Conservation (phyloP, 2,113 vertebrate genomes). For the Burhinus bistriatus region DNA sequence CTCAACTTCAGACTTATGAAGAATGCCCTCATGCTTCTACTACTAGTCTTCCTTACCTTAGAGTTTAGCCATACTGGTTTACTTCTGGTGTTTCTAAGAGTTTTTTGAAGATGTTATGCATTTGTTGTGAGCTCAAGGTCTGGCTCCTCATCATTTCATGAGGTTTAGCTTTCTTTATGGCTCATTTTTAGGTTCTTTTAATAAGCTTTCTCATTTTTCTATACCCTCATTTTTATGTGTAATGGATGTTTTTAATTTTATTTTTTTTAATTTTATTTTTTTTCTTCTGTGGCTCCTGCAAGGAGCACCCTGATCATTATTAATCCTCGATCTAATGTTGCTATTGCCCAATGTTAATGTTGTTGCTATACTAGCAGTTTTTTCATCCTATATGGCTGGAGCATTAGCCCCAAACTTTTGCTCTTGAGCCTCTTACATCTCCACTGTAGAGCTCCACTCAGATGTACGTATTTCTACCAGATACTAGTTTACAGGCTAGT, state of each 20-base stretch:
- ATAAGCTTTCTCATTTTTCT: not conserved
- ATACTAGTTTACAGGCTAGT: not conserved
- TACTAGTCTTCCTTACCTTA: not conserved
- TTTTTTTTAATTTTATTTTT: not conserved
- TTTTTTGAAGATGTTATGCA: not conserved
- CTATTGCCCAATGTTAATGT: not conserved
- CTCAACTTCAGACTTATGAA: not conserved
- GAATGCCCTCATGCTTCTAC: not conserved
- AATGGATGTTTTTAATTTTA: not conserved
- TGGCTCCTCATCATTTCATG: not conserved
- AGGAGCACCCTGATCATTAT: not conserved
- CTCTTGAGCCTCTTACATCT: not conserved
- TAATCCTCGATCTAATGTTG: not conserved
- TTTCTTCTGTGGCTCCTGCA: not conserved
- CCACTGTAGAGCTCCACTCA: not conserved
- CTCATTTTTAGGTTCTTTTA: not conserved
- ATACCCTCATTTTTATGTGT: not conserved
- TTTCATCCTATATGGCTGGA: not conserved
- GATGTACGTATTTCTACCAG: not conserved
- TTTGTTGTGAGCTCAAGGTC: not conserved
- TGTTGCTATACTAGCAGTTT: not conserved
- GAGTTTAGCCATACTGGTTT: not conserved
- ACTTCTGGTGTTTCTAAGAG: not conserved
- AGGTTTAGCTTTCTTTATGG: not conserved
- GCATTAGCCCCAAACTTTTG: not conserved